Percentiles rank a stretch among this genome's conserved stretches.
phyloP scores from a whole-genome alignment of 2,797 vertebrate species.

The Galago senegalensis region DNA sequence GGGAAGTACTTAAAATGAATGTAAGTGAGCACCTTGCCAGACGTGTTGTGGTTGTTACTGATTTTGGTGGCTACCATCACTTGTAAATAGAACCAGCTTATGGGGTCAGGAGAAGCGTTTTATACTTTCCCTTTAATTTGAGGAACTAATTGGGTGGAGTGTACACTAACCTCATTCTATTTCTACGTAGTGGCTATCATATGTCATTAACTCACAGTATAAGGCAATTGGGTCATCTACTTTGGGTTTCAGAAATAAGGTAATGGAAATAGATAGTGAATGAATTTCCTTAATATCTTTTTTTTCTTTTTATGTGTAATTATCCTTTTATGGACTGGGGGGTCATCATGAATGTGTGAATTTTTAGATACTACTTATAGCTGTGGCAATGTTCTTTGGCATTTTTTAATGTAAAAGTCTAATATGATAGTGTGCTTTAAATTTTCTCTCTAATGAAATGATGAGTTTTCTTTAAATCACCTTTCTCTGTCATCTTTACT shows the following conservation, averaged over 20 bases:
- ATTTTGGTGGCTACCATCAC: constrained; percentile 54
- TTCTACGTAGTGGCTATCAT: constrained; percentile 29
- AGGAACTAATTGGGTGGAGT: constrained; percentile 37
- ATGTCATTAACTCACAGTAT: constrained; percentile 55
- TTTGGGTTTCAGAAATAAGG: constrained; percentile 68
- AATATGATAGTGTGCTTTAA: not conserved
- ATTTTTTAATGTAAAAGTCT: constrained; percentile 46
- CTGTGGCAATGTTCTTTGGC: not conserved
- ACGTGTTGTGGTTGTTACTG: not conserved
- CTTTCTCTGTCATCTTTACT: not conserved
- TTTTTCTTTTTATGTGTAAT: not conserved
- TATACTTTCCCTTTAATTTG: constrained; percentile 60
- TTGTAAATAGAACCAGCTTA: constrained; percentile 28
- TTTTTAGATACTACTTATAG: constrained; percentile 51
- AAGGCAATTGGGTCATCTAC: constrained; percentile 70
- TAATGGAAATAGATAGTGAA: constrained; percentile 58
- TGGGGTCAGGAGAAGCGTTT: constrained; percentile 25
- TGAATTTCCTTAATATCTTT: constrained; percentile 52
- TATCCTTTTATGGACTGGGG: constrained; percentile 36
- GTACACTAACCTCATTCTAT: constrained; percentile 56
- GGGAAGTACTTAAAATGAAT: constrained; percentile 25
- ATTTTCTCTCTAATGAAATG: not conserved
- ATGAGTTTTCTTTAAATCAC: constrained; percentile 38
- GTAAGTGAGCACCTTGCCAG: not conserved
- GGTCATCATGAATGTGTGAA: not conserved